phyloP scores from a whole-genome alignment of 2,888 invertebrate genomes.

The Plebejus melissa region DNA sequence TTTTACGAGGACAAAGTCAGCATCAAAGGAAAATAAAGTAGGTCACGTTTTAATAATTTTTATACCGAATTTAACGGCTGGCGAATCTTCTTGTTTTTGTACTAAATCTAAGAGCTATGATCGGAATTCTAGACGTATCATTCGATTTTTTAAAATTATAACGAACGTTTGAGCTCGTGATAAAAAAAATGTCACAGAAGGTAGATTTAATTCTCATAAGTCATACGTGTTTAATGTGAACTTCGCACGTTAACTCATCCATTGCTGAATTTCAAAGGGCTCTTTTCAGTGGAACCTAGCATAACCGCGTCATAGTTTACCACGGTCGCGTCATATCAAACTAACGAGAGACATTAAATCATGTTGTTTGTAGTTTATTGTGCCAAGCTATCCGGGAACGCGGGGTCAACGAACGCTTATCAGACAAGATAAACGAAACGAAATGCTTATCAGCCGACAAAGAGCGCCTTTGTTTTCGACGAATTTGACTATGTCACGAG shows the following conservation, averaged over 20 bases:
- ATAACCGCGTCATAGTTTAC: not conserved
- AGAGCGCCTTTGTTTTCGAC: slow-evolving; percentile 70
- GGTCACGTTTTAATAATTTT: slow-evolving; percentile 48
- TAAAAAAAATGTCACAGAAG: too few species aligned
- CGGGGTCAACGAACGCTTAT: slow-evolving; percentile 69
- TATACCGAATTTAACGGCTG: slow-evolving; percentile 28
- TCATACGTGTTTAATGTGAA: not conserved
- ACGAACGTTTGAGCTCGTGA: too few species aligned
- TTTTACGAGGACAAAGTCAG: slow-evolving; percentile 53
- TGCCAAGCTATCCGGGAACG: slow-evolving; percentile 53
- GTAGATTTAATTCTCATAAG: too few species aligned
- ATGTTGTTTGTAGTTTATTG: slow-evolving; percentile 46
- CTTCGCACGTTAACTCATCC: not conserved
- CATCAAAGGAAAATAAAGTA: slow-evolving; percentile 66
- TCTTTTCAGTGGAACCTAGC: not conserved
- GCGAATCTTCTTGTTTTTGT: not conserved
- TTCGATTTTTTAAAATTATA: too few species aligned
- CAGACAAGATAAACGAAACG: slow-evolving; percentile 65
- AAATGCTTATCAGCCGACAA: slow-evolving; percentile 67
- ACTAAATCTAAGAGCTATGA: not conserved
- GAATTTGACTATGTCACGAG: slow-evolving; percentile 51
- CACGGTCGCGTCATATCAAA: not conserved
- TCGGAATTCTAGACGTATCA: too few species aligned
- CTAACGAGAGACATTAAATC: slow-evolving; percentile 34
- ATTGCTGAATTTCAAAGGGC: not conserved